Percentiles rank a stretch among this genome's conserved stretches.
Conservation (phyloP, 2,888 invertebrate species). For the Oligia strigilis region DNA sequence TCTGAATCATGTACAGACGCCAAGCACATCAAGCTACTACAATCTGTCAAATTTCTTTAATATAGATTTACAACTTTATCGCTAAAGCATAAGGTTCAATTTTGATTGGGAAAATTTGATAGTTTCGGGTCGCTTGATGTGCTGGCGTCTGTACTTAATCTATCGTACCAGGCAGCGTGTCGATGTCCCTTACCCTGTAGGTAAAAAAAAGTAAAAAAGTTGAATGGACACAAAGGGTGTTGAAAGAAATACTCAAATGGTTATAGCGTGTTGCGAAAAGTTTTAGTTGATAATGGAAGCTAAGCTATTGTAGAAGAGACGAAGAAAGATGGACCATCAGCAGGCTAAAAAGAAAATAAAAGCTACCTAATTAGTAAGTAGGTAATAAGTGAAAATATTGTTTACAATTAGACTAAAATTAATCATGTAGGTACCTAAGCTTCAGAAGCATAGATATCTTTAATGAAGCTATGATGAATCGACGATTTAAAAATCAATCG, state of each 20-base stretch:
- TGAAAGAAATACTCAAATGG: not conserved
- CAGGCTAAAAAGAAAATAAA: not conserved
- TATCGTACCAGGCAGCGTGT: too few relatives aligned
- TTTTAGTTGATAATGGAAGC: not conserved
- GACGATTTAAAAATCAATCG: slow-evolving; percentile 2
- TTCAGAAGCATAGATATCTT: not conserved
- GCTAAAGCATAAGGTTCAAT: too few relatives aligned
- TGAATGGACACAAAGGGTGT: not conserved
- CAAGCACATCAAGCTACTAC: too few relatives aligned
- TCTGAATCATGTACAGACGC: too few relatives aligned
- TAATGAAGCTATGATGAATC: slow-evolving; percentile 4
- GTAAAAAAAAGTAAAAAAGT: not conserved
- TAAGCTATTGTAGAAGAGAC: not conserved
- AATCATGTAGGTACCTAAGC: not conserved
- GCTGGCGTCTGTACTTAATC: too few relatives aligned
- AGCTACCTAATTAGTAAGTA: not conserved
- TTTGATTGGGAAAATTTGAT: too few relatives aligned
- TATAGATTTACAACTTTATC: too few relatives aligned
- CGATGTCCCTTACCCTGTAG: too few relatives aligned
- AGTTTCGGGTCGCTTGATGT: too few relatives aligned
- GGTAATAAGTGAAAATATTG: not conserved
- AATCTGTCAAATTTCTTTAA: too few relatives aligned
- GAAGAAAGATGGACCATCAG: not conserved
- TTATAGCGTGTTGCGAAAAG: not conserved
- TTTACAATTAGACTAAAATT: not conserved